Percentiles rank a stretch among this genome's conserved stretches.
Evolutionary conservation across 2,113 vertebrate species (phyloP).

Genomic region (Dinomys branickii): DNA sequence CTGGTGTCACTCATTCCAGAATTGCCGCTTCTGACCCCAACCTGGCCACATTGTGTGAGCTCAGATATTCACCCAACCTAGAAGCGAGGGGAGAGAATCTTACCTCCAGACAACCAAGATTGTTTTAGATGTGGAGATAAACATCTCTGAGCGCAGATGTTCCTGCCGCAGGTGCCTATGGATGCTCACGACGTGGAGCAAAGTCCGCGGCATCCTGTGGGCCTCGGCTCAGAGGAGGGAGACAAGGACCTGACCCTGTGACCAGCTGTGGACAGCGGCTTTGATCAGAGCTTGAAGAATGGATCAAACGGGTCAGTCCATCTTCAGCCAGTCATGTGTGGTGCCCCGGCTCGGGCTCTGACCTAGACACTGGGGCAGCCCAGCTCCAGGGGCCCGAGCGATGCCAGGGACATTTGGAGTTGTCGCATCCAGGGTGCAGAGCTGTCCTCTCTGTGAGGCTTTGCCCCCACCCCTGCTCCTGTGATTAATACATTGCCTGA

Average conservation of each 20-base stretch:
- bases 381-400: neutral
- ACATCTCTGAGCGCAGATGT: no score
- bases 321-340: neutral
- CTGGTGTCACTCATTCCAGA: neutral
- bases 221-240: no score
- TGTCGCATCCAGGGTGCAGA: neutral
- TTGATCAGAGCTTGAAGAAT: neutral
- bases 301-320: neutral
- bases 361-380: neutral
- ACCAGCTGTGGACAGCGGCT: no score
- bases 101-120: neutral
- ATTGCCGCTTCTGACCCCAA: neutral
- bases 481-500: no score
- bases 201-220: rapidly evolving
- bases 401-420: no score
- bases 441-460: no score
- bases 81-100: no score
- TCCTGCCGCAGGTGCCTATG: rapidly evolving
- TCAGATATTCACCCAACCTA: rapidly evolving
- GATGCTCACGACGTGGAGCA: rapidly evolving
- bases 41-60: neutral
- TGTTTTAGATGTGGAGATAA: rapidly evolving
- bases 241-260: neutral
- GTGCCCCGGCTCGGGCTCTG: neutral
- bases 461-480: no score